These are phyloP conservation scores for Leptinotarsa tumamoca DNA, from an alignment of 2,888 invertebrate genomes.

Conservation along the genomic window DNA sequence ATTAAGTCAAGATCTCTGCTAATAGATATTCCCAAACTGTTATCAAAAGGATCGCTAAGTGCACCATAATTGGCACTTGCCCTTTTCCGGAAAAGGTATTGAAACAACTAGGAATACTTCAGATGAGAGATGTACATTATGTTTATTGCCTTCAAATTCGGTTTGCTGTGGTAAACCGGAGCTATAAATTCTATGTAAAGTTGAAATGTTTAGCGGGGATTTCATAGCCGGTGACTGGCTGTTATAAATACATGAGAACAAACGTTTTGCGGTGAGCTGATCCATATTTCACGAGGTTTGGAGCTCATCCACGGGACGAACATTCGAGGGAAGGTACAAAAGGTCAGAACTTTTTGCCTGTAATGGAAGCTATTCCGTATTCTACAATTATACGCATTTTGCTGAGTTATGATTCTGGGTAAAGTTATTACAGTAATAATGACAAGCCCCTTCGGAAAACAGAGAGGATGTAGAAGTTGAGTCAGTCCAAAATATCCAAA, in stretches of 20 bases:
- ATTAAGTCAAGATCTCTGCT: background rate
- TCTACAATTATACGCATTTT: too few relatives aligned
- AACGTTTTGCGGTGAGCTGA: background rate
- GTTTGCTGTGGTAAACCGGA: background rate
- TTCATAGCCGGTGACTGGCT: slow-evolving; percentile 7
- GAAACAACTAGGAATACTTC: background rate
- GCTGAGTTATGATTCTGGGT: too few relatives aligned
- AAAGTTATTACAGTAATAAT: too few relatives aligned
- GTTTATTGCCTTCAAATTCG: background rate
- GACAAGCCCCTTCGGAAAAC: too few relatives aligned
- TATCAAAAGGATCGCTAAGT: slow-evolving; percentile 9
- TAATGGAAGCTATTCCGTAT: too few relatives aligned
- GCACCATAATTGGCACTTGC: slow-evolving; percentile 21
- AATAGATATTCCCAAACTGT: background rate
- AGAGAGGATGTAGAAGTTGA: too few relatives aligned
- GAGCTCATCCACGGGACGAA: background rate
- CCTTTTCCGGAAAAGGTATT: background rate
- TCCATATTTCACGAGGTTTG: slow-evolving; percentile 1
- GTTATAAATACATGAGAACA: slow-evolving; percentile 6
- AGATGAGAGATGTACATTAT: slow-evolving; percentile 10
- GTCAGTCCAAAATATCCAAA: too few relatives aligned
- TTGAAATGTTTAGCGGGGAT: background rate
- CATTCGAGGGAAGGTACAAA: background rate
- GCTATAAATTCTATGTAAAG: background rate
- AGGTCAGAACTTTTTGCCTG: too few relatives aligned